phyloP scores from a whole-genome alignment of 2,888 invertebrate species.

The Rotaria socialis region DNA sequence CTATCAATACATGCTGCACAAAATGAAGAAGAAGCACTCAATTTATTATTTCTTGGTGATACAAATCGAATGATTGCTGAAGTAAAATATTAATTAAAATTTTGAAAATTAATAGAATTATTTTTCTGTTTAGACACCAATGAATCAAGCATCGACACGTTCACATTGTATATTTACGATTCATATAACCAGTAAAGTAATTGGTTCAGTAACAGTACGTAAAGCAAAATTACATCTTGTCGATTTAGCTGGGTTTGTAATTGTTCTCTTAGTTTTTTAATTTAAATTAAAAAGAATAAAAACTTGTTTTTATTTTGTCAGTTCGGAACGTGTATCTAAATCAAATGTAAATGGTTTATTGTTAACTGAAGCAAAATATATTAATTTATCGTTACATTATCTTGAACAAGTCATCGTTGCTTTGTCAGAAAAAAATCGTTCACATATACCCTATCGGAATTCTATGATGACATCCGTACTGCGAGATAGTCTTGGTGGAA shows the following conservation, averaged over 20 bases:
- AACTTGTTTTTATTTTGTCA: slow-evolving; percentile 48
- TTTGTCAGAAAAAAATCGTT: slow-evolving; percentile 56
- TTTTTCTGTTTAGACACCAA: slow-evolving; percentile 56
- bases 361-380: slow-evolving; percentile 59
- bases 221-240: slow-evolving; percentile 59
- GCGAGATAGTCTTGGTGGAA: slow-evolving; percentile 59
- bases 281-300: too few species aligned
- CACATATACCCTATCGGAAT: slow-evolving; percentile 60
- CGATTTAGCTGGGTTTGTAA: slow-evolving; percentile 59
- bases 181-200: slow-evolving; percentile 56
- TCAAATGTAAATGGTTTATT: slow-evolving; percentile 58
- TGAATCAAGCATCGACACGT: slow-evolving; percentile 60
- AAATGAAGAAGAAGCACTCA: slow-evolving; percentile 59
- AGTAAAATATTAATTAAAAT: slow-evolving; percentile 49
- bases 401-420: slow-evolving; percentile 60
- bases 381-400: slow-evolving; percentile 59
- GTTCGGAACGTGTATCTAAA: slow-evolving; percentile 60
- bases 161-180: slow-evolving; percentile 61
- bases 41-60: slow-evolving; percentile 59
- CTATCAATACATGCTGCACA: slow-evolving; percentile 56
- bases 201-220: slow-evolving; percentile 57
- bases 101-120: background rate
- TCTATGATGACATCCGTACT: slow-evolving; percentile 61
- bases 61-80: slow-evolving; percentile 61
- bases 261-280: too few species aligned